These are phyloP conservation scores for Polietes domitor DNA, from an alignment of 2,888 invertebrate genomes.

Conservation along the genomic window DNA sequence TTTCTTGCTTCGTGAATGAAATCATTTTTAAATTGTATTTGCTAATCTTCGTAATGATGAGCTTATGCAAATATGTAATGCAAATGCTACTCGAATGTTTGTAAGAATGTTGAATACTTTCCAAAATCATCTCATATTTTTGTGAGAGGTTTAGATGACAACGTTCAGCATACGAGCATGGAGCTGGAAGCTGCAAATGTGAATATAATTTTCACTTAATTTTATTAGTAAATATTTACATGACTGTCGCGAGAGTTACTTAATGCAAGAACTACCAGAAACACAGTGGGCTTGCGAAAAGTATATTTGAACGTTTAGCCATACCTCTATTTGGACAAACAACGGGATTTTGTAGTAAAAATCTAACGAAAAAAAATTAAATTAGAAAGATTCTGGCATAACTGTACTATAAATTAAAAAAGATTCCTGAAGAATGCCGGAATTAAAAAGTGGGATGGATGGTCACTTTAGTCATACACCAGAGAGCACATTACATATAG, in stretches of 20 bases:
- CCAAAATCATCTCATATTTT: slow-evolving; percentile 8
- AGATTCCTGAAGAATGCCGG: too few species aligned
- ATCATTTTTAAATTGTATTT: slow-evolving; percentile 39
- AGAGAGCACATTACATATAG: too few species aligned
- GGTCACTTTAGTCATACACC: too few species aligned
- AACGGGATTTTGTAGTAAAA: too few species aligned
- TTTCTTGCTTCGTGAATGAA: neutral
- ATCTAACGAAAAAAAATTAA: too few species aligned
- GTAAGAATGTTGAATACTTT: neutral
- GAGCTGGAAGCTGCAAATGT: slow-evolving; percentile 19
- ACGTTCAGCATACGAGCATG: neutral
- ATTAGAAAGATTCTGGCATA: too few species aligned
- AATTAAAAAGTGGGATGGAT: too few species aligned
- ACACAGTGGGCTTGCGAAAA: too few species aligned
- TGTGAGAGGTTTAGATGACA: slow-evolving; percentile 43
- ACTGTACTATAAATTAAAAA: too few species aligned
- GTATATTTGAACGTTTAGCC: too few species aligned
- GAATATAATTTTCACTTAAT: slow-evolving; percentile 56
- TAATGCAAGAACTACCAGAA: too few species aligned
- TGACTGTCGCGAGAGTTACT: slow-evolving; percentile 55
- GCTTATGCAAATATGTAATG: slow-evolving; percentile 20
- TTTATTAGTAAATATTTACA: slow-evolving; percentile 59
- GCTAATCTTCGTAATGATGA: slow-evolving; percentile 39
- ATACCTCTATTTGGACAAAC: too few species aligned
- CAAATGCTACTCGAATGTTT: neutral